These are phyloP conservation scores for Rachycentron canadum DNA, from an alignment of 2,797 vertebrate genomes.

Conservation along the genomic window DNA sequence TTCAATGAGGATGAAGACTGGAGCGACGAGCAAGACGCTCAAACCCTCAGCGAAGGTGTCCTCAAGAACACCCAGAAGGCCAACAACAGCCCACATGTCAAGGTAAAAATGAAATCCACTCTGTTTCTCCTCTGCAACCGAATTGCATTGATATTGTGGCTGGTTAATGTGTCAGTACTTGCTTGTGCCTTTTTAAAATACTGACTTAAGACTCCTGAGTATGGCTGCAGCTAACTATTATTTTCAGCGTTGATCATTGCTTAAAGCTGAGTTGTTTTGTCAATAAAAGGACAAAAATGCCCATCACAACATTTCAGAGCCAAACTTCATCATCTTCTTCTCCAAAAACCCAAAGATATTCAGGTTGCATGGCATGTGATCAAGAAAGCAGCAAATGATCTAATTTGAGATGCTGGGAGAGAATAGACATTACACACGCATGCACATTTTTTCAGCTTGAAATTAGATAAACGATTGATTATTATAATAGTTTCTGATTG, in stretches of 20 bases:
- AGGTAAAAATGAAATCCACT: constrained; percentile 48
- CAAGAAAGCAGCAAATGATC: no score
- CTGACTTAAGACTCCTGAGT: no score
- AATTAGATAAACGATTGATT: neutral
- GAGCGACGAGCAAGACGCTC: constrained; percentile 75
- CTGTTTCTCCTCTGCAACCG: neutral
- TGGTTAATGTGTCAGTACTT: neutral
- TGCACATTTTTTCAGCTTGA: no score
- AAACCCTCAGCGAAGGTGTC: constrained; percentile 33
- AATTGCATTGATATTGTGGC: neutral
- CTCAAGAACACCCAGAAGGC: constrained; percentile 6
- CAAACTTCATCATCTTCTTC: neutral
- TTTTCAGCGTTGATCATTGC: neutral
- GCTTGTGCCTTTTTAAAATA: neutral
- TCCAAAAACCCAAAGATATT: neutral
- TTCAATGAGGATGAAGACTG: constrained; percentile 86
- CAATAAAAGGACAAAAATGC: neutral
- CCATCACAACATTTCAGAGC: neutral
- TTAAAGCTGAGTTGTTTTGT: no score
- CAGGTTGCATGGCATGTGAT: neutral
- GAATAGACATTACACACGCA: no score
- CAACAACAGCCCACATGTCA: constrained; percentile 31
- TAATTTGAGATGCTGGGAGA: neutral
- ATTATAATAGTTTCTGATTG: neutral
- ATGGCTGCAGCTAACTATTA: neutral